Evolutionary conservation across 2,888 invertebrate species (phyloP).

Genomic region (Drosophila tripunctata): DNA sequence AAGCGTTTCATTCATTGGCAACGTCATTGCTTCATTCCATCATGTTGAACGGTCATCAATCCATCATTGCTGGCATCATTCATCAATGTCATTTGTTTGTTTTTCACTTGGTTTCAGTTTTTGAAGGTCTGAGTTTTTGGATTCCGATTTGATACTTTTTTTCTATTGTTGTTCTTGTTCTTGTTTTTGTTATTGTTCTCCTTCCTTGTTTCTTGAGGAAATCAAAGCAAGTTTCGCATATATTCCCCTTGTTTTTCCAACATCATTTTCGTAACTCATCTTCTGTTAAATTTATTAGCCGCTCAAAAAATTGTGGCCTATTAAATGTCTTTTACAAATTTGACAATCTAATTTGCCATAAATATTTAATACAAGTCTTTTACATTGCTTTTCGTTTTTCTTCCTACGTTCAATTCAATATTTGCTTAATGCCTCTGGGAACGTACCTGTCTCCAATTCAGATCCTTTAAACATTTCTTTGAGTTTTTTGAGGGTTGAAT

Average conservation of each 20-base stretch:
- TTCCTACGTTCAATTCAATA: conserved; percentile 10
- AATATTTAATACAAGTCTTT: conserved; percentile 19
- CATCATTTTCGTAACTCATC: neutral
- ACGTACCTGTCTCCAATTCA: neutral
- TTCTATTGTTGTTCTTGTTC: neutral
- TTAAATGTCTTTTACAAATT: conserved; percentile 30
- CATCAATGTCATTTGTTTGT: conserved; percentile 75
- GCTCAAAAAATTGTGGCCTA: conserved; percentile 18
- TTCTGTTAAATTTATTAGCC: conserved; percentile 45
- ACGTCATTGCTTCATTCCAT: conserved; percentile 46
- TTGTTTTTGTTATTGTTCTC: neutral
- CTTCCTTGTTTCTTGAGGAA: neutral
- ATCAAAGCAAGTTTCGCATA: neutral
- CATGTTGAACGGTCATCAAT: conserved; percentile 52
- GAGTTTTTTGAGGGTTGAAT: too few species aligned
- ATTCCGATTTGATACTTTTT: conserved; percentile 10
- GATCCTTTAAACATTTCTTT: neutral
- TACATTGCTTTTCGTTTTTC: neutral
- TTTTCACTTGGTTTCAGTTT: conserved; percentile 48
- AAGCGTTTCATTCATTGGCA: conserved; percentile 64
- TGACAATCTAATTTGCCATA: conserved; percentile 39
- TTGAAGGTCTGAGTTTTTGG: conserved; percentile 6
- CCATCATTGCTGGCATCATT: conserved; percentile 72
- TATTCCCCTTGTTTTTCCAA: neutral
- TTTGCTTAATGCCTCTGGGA: conserved; percentile 18